Conservation (phyloP, 2,797 vertebrate species). For the Pangasius sanitwongsei region DNA sequence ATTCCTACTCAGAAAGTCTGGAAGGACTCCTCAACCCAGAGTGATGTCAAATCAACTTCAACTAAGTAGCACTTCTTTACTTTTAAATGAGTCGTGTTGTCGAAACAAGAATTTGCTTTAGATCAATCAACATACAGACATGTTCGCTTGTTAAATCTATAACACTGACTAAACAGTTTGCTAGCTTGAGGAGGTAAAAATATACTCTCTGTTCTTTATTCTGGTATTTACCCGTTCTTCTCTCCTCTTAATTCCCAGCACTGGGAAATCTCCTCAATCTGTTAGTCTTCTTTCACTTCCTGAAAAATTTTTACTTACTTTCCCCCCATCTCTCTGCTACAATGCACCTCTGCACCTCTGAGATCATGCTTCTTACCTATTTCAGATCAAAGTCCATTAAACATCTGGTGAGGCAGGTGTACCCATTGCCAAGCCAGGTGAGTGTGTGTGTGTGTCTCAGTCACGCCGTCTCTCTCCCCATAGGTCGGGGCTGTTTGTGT, state of each 20-base stretch:
- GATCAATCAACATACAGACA: background rate
- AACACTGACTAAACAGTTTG: background rate
- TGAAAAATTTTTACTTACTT: background rate
- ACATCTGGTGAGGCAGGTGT: conserved; percentile 71
- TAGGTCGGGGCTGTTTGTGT: background rate
- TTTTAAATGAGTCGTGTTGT: background rate
- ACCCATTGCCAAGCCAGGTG: conserved; percentile 71
- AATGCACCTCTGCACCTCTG: background rate
- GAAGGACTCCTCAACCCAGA: too few species aligned
- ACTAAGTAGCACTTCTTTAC: background rate
- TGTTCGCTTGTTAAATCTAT: too few species aligned
- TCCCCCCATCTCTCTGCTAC: background rate
- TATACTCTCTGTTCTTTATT: too few species aligned
- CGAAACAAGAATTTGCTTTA: background rate
- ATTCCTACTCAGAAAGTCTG: background rate
- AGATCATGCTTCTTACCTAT: conserved; percentile 67
- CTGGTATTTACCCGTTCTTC: background rate
- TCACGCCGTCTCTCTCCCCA: conserved; percentile 55
- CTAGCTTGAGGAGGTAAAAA: background rate
- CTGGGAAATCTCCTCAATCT: background rate
- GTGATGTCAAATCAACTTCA: background rate
- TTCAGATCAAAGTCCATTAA: conserved; percentile 70
- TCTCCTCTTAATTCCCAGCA: background rate
- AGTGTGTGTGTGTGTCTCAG: conserved; percentile 58
- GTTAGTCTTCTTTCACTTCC: background rate